A percentile compares a stretch with the other conserved stretches of the same genome.
Conservation (phyloP, 2,888 invertebrate genomes). For the Rhingia campestris region DNA sequence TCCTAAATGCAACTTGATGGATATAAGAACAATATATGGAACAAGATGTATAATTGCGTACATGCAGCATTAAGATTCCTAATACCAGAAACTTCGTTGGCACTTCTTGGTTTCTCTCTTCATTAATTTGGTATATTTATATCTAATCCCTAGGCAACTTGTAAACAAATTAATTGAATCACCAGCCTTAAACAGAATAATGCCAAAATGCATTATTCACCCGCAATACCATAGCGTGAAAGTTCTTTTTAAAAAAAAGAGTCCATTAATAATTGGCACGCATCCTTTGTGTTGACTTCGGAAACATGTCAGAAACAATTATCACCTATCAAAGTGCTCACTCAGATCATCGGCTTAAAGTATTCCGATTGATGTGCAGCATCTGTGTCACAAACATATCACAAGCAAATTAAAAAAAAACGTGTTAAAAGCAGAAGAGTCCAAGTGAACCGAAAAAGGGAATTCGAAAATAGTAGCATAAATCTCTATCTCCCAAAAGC, state of each 20-base stretch:
- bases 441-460: constrained; percentile 52
- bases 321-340: constrained; percentile 46
- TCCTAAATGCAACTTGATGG: no score
- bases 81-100: no score
- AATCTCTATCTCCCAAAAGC: constrained; percentile 2
- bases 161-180: no score
- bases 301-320: constrained; percentile 48
- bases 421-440: constrained; percentile 52
- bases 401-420: constrained; percentile 43
- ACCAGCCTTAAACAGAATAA: no score
- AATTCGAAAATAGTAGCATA: constrained; percentile 53
- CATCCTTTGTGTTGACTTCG: constrained; percentile 1
- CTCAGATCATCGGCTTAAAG: constrained; percentile 28
- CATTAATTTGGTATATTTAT: no score
- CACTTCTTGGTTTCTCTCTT: no score
- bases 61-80: no score
- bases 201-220: no score
- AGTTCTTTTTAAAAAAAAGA: neutral
- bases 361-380: constrained; percentile 47
- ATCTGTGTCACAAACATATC: constrained; percentile 55
- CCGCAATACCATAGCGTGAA: no score
- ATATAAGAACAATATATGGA: no score
- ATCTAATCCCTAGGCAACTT: no score
- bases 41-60: no score
- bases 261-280: neutral